phyloP scores from a whole-genome alignment of 2,797 vertebrate species.

The Labroides dimidiatus region DNA sequence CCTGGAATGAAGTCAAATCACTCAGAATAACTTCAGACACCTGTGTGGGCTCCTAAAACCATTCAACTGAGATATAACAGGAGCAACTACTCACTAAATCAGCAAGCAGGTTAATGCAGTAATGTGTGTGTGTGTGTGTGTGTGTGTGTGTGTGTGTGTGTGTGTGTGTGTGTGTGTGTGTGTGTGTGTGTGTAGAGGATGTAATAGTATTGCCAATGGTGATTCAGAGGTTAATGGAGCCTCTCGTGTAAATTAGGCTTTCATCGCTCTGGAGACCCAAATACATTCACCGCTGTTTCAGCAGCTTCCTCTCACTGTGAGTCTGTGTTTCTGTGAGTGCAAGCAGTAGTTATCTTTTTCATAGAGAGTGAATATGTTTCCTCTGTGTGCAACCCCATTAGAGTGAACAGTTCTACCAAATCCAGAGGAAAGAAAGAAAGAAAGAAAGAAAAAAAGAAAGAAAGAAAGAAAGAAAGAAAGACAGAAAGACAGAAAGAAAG shows the following conservation, averaged over 20 bases:
- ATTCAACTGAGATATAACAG: slow-evolving; percentile 33
- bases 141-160: slow-evolving; percentile 57
- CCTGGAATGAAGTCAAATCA: slow-evolving; percentile 34
- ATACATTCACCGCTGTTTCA: slow-evolving; percentile 39
- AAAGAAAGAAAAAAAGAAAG: background rate
- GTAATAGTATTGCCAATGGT: slow-evolving; percentile 53
- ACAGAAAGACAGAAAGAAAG: no score
- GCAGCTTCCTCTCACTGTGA: slow-evolving; percentile 23
- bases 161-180: slow-evolving; percentile 55
- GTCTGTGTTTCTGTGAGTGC: slow-evolving; percentile 19
- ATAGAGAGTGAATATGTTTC: slow-evolving; percentile 28
- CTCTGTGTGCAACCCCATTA: slow-evolving; percentile 21
- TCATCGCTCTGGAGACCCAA: slow-evolving; percentile 53
- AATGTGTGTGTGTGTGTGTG: slow-evolving; percentile 58
- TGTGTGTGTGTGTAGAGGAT: slow-evolving; percentile 62
- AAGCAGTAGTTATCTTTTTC: slow-evolving; percentile 22
- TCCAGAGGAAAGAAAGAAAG: background rate
- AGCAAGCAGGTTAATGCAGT: slow-evolving; percentile 45
- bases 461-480: background rate
- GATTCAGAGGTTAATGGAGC: slow-evolving; percentile 74
- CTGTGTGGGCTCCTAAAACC: slow-evolving; percentile 6
- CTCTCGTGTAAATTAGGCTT: slow-evolving; percentile 65
- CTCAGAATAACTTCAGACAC: slow-evolving; percentile 31
- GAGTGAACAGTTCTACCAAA: background rate
- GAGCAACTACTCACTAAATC: slow-evolving; percentile 42